A percentile compares a stretch with the other conserved stretches of the same genome.
Evolutionary conservation across 2,888 invertebrate species (phyloP).

Genomic region (Melieria picta): DNA sequence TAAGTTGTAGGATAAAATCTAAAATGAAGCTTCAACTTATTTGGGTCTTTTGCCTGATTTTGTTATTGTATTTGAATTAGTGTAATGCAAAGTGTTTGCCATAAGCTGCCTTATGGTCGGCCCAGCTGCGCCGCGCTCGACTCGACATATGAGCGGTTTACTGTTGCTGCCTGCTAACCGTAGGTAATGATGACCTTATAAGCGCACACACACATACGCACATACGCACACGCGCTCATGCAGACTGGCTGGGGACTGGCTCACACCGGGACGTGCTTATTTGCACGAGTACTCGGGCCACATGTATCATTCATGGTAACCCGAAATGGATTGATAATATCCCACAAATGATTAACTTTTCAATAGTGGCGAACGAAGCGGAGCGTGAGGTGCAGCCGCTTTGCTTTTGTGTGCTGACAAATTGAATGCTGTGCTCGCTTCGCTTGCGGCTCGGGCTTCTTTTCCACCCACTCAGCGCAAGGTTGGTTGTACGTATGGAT

Average conservation of each 20-base stretch:
- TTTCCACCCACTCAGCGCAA: background rate
- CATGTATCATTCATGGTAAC: background rate
- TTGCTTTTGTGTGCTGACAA: background rate
- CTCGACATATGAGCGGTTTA: too few species aligned
- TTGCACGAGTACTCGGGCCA: background rate
- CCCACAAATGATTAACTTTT: conserved; percentile 14
- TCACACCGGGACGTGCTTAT: background rate
- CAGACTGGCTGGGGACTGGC: background rate
- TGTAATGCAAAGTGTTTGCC: background rate
- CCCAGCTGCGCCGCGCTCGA: too few species aligned
- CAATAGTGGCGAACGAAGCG: background rate
- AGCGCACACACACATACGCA: background rate
- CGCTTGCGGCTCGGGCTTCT: background rate
- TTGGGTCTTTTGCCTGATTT: background rate
- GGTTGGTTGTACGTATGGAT: background rate
- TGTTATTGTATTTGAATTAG: conserved; percentile 7
- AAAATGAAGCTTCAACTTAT: too few species aligned
- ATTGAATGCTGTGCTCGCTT: background rate
- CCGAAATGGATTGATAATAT: conserved; percentile 13
- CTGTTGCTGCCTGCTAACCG: background rate
- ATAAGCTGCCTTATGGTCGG: background rate
- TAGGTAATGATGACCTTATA: background rate
- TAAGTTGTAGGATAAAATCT: too few species aligned
- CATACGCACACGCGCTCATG: background rate
- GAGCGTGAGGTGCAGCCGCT: background rate